phyloP scores from a whole-genome alignment of 2,113 vertebrate genomes.

The Odontesthes bonariensis region DNA sequence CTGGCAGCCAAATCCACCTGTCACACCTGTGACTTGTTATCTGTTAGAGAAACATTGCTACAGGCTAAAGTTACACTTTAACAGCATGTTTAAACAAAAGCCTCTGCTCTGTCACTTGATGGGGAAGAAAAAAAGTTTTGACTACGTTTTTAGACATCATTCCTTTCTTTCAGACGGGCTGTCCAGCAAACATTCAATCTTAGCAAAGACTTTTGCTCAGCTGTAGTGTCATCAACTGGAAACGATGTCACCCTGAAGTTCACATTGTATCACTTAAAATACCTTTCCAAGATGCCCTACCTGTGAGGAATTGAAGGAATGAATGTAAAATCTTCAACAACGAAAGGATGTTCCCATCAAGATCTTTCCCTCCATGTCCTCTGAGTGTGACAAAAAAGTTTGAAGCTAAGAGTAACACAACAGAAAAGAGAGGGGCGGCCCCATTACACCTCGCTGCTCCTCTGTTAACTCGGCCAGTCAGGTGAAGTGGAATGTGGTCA shows the following conservation, averaged over 20 bases:
- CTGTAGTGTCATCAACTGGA: not conserved
- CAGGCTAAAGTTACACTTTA: slow-evolving; percentile 45
- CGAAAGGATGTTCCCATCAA: slow-evolving; percentile 15
- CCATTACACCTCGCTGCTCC: slow-evolving; percentile 28
- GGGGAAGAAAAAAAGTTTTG: not conserved
- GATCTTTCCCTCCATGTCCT: slow-evolving; percentile 22
- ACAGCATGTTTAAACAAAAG: not conserved
- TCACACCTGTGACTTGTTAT: slow-evolving; percentile 62
- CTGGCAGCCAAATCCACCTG: slow-evolving; percentile 47
- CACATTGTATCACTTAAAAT: not conserved
- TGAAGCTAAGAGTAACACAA: slow-evolving; percentile 32
- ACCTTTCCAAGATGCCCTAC: slow-evolving; percentile 35
- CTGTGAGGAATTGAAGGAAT: slow-evolving; percentile 32
- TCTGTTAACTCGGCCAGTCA: slow-evolving; percentile 62
- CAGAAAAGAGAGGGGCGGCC: slow-evolving; percentile 47
- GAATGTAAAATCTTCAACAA: not conserved
- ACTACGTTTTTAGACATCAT: not conserved
- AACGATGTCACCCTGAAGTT: not conserved
- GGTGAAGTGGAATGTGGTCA: slow-evolving; percentile 75
- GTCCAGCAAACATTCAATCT: not conserved
- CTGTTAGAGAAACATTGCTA: not conserved
- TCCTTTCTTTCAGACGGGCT: slow-evolving; percentile 2
- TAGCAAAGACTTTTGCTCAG: not conserved
- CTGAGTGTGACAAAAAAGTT: not conserved
- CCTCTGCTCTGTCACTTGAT: not conserved